A percentile compares a stretch with the other conserved stretches of the same genome.
Conservation (phyloP, 2,797 vertebrate species). For the Okamejei kenojei region DNA sequence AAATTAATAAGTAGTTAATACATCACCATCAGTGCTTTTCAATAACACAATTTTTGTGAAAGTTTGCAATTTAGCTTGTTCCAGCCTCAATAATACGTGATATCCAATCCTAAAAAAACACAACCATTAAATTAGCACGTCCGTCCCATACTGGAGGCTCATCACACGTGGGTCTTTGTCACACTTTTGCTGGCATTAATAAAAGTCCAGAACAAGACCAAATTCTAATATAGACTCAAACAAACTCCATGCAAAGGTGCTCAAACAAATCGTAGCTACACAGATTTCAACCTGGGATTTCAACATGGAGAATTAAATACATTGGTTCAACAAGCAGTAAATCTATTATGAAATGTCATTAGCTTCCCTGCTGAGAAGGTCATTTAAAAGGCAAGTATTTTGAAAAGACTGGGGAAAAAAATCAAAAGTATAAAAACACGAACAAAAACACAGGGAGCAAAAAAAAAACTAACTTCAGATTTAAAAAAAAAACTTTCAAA, state of each 20-base stretch:
- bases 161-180: neutral
- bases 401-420: neutral
- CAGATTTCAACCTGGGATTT: neutral
- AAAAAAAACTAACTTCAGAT: no score
- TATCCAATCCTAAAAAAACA: neutral
- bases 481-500: neutral
- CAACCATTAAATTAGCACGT: neutral
- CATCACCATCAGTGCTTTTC: no score
- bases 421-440: neutral
- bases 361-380: neutral
- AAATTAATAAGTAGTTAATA: neutral
- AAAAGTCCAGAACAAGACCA: neutral
- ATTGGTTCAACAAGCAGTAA: neutral
- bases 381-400: neutral
- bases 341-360: neutral
- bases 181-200: neutral
- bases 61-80: neutral
- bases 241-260: neutral
- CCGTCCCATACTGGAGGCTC: neutral
- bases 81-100: neutral
- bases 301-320: neutral
- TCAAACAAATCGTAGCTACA: neutral
- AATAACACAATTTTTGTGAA: neutral
- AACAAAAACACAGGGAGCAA: neutral
- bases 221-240: neutral